Percentiles rank a stretch among this genome's conserved stretches.
Evolutionary conservation across 2,888 invertebrate genomes (phyloP).

Genomic region (Caenorhabditis japonica): DNA sequence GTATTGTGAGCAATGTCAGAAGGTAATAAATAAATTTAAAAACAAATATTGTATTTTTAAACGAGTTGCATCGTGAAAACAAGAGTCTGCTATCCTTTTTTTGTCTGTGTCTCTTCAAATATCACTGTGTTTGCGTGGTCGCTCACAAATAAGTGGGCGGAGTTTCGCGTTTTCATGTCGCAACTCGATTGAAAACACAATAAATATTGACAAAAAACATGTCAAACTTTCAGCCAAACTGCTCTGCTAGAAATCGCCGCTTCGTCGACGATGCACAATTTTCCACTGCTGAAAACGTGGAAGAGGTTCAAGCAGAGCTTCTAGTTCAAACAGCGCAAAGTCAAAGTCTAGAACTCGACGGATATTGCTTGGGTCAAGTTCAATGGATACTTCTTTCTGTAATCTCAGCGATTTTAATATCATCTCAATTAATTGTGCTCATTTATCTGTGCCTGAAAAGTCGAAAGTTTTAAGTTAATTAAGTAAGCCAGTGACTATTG

Average conservation of each 20-base stretch:
- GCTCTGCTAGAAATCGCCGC: constrained; percentile 30
- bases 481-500: too few relatives aligned
- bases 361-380: constrained; percentile 16
- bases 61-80: too few relatives aligned
- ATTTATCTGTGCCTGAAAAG: constrained; percentile 19
- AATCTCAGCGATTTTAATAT: constrained; percentile 1
- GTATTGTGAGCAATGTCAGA: constrained; percentile 52
- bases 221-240: constrained; percentile 39
- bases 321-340: constrained; percentile 19
- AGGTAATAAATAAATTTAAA: constrained; percentile 17
- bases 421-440: constrained; percentile 6
- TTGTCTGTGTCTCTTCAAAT: too few relatives aligned
- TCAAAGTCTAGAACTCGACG: background rate
- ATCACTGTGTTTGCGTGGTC: too few relatives aligned
- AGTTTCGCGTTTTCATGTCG: too few relatives aligned
- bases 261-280: constrained; percentile 4
- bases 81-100: too few relatives aligned
- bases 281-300: constrained; percentile 4
- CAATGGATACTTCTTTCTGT: constrained; percentile 10
- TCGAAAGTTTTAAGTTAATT: too few relatives aligned
- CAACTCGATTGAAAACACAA: too few relatives aligned
- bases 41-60: background rate
- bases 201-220: too few relatives aligned
- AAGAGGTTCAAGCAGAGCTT: constrained; percentile 47
- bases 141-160: too few relatives aligned